Evolutionary conservation across 1,140 invertebrate species (phyloP).

Genomic region (Musca vetustissima): DNA sequence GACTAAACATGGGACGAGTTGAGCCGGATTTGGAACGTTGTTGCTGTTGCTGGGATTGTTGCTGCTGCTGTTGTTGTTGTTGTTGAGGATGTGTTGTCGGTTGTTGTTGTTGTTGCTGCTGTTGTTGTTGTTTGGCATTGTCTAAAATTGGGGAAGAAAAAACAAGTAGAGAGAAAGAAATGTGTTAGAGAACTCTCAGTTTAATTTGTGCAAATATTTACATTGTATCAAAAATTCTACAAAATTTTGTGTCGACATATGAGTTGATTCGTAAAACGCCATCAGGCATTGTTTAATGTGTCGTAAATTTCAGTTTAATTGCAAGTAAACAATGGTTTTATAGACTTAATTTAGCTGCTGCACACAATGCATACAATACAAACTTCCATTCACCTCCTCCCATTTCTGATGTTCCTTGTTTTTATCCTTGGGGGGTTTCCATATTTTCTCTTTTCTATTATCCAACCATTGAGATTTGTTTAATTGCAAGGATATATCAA

Average conservation of each 20-base stretch:
- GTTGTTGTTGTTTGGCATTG: too few relatives aligned
- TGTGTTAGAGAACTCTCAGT: not conserved
- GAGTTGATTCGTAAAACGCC: too few relatives aligned
- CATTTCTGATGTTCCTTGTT: too few relatives aligned
- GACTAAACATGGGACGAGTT: conserved; percentile 87
- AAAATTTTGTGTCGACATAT: too few relatives aligned
- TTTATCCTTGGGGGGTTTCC: too few relatives aligned
- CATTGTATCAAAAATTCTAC: not conserved
- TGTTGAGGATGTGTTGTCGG: conserved; percentile 14
- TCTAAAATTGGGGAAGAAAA: not conserved
- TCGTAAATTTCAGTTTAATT: conserved; percentile 14
- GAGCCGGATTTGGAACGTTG: conserved; percentile 63
- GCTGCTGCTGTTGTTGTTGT: conserved; percentile 27
- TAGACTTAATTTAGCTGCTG: too few relatives aligned
- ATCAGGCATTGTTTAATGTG: not conserved
- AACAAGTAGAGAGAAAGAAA: not conserved
- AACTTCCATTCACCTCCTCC: too few relatives aligned
- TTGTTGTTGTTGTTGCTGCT: too few relatives aligned
- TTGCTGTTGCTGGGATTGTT: conserved; percentile 28
- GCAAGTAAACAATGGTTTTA: not conserved
- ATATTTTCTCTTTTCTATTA: too few relatives aligned
- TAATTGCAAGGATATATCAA: too few relatives aligned
- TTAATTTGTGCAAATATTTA: not conserved
- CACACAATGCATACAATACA: too few relatives aligned
- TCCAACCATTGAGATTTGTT: too few relatives aligned